These are phyloP conservation scores for Corydoras maculifer DNA, from an alignment of 2,113 vertebrate genomes.

Conservation along the genomic window DNA sequence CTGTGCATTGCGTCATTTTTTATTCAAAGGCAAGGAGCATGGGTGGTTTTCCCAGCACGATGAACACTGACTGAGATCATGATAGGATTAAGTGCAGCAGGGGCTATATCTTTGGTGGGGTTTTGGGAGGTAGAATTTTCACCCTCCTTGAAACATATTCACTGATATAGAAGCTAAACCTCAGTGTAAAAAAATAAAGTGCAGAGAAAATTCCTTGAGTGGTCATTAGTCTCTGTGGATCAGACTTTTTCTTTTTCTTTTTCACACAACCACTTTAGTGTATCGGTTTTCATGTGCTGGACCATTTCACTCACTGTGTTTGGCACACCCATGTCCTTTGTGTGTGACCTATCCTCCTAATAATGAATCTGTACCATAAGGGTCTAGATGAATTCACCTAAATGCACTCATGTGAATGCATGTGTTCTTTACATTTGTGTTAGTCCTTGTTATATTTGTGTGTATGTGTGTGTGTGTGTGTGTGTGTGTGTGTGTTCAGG, in stretches of 20 bases:
- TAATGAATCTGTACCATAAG: slow-evolving; percentile 18
- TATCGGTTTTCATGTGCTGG: slow-evolving; percentile 48
- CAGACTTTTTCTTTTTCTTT: neutral
- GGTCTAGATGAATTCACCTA: slow-evolving; percentile 14
- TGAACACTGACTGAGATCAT: slow-evolving; percentile 45
- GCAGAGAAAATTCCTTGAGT: slow-evolving; percentile 7
- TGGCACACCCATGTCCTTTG: slow-evolving; percentile 34
- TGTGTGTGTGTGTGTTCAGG: slow-evolving; percentile 4
- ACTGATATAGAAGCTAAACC: slow-evolving; percentile 7
- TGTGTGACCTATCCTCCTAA: slow-evolving; percentile 23
- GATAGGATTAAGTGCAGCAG: slow-evolving; percentile 38
- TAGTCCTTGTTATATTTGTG: neutral
- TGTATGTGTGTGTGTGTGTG: slow-evolving; percentile 7
- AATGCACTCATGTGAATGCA: neutral
- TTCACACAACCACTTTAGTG: slow-evolving; percentile 11
- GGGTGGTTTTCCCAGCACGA: slow-evolving; percentile 38
- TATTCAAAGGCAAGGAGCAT: slow-evolving; percentile 45
- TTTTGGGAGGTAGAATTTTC: slow-evolving; percentile 22
- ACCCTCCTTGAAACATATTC: slow-evolving; percentile 25
- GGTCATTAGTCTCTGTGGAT: slow-evolving; percentile 19
- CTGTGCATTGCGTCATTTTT: slow-evolving; percentile 57
- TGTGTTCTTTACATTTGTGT: slow-evolving; percentile 8
- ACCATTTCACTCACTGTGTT: slow-evolving; percentile 35
- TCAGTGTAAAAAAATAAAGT: slow-evolving; percentile 16
- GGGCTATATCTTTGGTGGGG: slow-evolving; percentile 38